These are phyloP conservation scores for Drosophila kepulauana DNA, from an alignment of 1,140 invertebrate genomes.

Conservation along the genomic window DNA sequence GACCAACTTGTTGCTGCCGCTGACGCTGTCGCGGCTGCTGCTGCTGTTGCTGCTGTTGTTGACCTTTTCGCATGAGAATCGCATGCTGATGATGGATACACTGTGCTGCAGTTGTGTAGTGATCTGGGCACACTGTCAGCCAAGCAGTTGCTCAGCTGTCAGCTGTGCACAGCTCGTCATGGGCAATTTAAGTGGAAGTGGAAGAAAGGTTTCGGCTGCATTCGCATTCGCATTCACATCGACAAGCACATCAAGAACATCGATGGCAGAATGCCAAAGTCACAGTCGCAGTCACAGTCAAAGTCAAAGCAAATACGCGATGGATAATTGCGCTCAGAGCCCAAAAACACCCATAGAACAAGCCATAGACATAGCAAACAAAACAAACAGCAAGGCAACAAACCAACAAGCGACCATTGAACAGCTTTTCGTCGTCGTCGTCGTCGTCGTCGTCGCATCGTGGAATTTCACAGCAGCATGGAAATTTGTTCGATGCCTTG, in stretches of 20 bases:
- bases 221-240: slow-evolving; percentile 16
- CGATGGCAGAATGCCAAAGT: slow-evolving; percentile 48
- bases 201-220: slow-evolving; percentile 52
- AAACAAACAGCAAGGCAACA: neutral
- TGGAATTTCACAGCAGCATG: slow-evolving; percentile 80
- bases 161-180: slow-evolving; percentile 75
- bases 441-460: slow-evolving; percentile 51
- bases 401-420: slow-evolving; percentile 28
- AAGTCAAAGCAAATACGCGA: slow-evolving; percentile 49
- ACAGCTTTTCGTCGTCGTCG: slow-evolving; percentile 51
- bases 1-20: slow-evolving; percentile 41
- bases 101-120: slow-evolving; percentile 32
- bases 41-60: slow-evolving; percentile 41
- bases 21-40: slow-evolving; percentile 14
- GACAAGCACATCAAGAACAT: slow-evolving; percentile 43
- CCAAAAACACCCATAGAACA: slow-evolving; percentile 46
- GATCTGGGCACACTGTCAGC: slow-evolving; percentile 44
- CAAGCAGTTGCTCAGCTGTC: slow-evolving; percentile 66
- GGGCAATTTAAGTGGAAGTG: slow-evolving; percentile 78
- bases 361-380: slow-evolving; percentile 41
- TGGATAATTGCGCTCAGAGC: slow-evolving; percentile 53
- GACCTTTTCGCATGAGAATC: slow-evolving; percentile 81
- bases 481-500: slow-evolving; percentile 81
- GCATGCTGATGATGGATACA: slow-evolving; percentile 74
- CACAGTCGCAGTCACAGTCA: slow-evolving; percentile 32